Evolutionary conservation across 2,797 vertebrate genomes (phyloP).

Genomic region (Enteromius unitaeniatus): DNA sequence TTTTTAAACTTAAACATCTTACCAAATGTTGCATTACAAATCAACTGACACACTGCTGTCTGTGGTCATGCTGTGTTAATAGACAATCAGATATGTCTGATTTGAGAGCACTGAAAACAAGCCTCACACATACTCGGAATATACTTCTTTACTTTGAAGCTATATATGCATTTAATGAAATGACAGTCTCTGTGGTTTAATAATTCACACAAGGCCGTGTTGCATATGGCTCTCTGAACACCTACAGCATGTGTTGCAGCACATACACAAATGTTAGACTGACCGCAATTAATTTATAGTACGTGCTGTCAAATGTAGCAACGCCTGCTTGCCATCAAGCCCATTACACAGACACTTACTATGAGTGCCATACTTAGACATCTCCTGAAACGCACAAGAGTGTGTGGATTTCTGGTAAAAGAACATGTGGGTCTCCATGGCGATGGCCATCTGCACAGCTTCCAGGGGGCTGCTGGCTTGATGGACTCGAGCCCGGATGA

Average conservation of each 20-base stretch:
- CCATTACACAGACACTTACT: neutral
- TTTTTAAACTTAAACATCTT: neutral
- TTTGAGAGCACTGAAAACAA: neutral
- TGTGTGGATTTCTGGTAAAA: constrained; percentile 37
- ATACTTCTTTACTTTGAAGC: neutral
- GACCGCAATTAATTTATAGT: neutral
- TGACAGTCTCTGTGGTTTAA: neutral
- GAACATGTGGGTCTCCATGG: constrained; percentile 72
- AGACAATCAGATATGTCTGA: neutral
- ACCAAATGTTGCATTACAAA: neutral
- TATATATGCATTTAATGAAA: neutral
- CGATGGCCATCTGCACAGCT: constrained; percentile 69
- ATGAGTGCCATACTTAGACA: constrained; percentile 61
- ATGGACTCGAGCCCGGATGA: constrained; percentile 62
- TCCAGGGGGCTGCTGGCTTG: constrained; percentile 54
- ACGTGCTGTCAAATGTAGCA: neutral
- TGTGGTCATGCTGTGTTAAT: neutral
- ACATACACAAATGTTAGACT: neutral
- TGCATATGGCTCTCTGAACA: neutral
- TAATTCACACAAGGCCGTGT: neutral
- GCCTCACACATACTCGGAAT: neutral
- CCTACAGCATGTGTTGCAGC: neutral
- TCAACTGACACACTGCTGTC: neutral
- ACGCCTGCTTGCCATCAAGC: neutral
- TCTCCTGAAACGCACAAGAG: constrained; percentile 60